phyloP scores from a whole-genome alignment of 1,140 invertebrate species.

The Zophobas morio region DNA sequence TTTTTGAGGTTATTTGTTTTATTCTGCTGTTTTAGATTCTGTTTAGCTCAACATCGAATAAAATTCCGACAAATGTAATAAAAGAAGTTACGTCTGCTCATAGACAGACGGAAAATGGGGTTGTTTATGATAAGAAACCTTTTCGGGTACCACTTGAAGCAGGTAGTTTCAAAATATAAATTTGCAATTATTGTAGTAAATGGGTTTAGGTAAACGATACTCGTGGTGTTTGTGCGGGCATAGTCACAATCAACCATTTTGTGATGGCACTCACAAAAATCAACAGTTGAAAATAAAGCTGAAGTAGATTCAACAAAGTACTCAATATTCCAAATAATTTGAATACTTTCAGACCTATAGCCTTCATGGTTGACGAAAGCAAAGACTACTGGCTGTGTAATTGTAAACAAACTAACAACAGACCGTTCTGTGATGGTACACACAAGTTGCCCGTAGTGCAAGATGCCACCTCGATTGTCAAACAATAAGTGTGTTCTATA shows the following conservation, averaged over 20 bases:
- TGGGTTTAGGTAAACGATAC: slow-evolving; percentile 83
- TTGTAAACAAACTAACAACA: slow-evolving; percentile 95
- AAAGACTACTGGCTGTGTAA: slow-evolving; percentile 98
- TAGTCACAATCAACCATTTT: slow-evolving; percentile 94
- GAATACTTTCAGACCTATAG: slow-evolving; percentile 77
- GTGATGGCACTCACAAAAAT: slow-evolving; percentile 92
- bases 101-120: slow-evolving; percentile 77
- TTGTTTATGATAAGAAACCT: slow-evolving; percentile 90
- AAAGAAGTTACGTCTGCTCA: slow-evolving; percentile 73
- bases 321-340: too few species aligned
- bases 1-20: not conserved
- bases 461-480: slow-evolving; percentile 63
- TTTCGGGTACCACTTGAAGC: slow-evolving; percentile 83
- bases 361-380: slow-evolving; percentile 87
- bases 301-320: slow-evolving; percentile 66
- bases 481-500: slow-evolving; percentile 52
- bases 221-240: slow-evolving; percentile 95
- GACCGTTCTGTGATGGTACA: slow-evolving; percentile 98
- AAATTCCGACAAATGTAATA: slow-evolving; percentile 74
- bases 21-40: not conserved
- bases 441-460: slow-evolving; percentile 85
- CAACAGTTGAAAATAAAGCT: slow-evolving; percentile 79
- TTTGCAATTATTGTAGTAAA: slow-evolving; percentile 15
- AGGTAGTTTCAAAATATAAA: slow-evolving; percentile 64
- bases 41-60: slow-evolving; percentile 10